These are phyloP conservation scores for Amphiprion percula DNA, from an alignment of 2,113 vertebrate genomes.

Conservation along the genomic window DNA sequence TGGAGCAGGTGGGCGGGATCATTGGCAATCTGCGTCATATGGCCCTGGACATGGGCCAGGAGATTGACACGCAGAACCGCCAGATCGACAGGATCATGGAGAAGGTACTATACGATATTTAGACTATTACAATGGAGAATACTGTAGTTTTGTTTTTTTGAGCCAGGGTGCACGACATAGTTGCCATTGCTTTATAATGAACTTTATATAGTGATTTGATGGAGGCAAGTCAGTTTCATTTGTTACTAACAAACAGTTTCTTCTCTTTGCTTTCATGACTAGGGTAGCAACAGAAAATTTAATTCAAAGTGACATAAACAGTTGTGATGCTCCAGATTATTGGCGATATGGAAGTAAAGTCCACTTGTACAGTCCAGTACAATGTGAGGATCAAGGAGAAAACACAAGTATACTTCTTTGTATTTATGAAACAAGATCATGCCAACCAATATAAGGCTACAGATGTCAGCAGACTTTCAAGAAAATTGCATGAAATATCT, in stretches of 20 bases:
- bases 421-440: no score
- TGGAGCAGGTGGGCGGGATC: conserved; percentile 98
- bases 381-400: no score
- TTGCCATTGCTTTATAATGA: not conserved
- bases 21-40: conserved; percentile 99
- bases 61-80: conserved; percentile 99
- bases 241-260: not conserved
- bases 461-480: not conserved
- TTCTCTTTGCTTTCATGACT: no score
- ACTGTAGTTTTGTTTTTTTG: no score
- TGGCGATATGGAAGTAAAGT: not conserved
- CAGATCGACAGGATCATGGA: conserved; percentile 99
- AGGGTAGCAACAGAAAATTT: no score
- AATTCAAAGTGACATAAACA: not conserved
- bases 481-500: not conserved
- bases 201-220: not conserved
- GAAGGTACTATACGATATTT: conserved; percentile 86
- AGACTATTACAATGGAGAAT: not conserved
- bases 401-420: no score
- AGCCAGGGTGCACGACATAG: not conserved
- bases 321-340: not conserved
- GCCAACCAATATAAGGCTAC: not conserved
- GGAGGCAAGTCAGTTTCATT: conserved; percentile 1
- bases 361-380: no score
- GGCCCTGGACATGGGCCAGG: conserved; percentile 99